Percentiles rank a stretch among this genome's conserved stretches.
Conservation (phyloP, 2,888 invertebrate genomes). For the Chaetoderma sp. region DNA sequence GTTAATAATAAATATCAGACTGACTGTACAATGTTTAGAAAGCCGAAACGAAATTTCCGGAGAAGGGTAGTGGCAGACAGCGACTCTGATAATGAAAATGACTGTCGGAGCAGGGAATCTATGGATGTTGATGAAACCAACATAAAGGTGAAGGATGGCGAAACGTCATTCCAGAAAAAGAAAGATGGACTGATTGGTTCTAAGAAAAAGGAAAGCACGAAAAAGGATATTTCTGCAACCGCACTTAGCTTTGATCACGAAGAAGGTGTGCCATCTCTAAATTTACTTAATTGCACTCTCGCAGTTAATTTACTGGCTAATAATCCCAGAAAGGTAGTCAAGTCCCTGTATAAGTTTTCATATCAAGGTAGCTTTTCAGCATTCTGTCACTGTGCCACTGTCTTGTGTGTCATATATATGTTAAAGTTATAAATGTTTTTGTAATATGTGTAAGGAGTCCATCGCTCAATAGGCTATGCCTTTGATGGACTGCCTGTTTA, state of each 20-base stretch:
- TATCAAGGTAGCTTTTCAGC: too few relatives aligned
- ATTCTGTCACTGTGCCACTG: too few relatives aligned
- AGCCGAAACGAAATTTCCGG: constrained; percentile 86
- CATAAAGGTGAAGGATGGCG: constrained; percentile 33
- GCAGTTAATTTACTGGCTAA: too few relatives aligned
- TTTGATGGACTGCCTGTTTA: too few relatives aligned
- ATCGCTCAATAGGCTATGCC: too few relatives aligned
- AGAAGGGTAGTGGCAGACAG: constrained; percentile 59
- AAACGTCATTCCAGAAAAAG: constrained; percentile 14
- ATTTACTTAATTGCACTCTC: background rate
- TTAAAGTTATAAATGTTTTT: too few relatives aligned
- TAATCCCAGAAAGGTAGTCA: too few relatives aligned
- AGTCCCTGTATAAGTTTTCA: too few relatives aligned
- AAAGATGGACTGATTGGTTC: constrained; percentile 34
- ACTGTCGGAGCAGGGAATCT: constrained; percentile 66
- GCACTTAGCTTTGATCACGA: constrained; percentile 82
- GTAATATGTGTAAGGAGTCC: too few relatives aligned
- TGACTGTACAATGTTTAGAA: constrained; percentile 89
- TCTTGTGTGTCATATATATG: too few relatives aligned
- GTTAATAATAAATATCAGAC: too few relatives aligned
- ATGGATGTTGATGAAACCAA: constrained; percentile 29
- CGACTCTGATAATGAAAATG: constrained; percentile 63
- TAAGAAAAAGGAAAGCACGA: constrained; percentile 50
- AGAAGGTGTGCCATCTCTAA: constrained; percentile 60
- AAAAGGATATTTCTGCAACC: constrained; percentile 38